Evolutionary conservation across 2,888 invertebrate species (phyloP).

Genomic region (Synanthedon andrenaeformis): DNA sequence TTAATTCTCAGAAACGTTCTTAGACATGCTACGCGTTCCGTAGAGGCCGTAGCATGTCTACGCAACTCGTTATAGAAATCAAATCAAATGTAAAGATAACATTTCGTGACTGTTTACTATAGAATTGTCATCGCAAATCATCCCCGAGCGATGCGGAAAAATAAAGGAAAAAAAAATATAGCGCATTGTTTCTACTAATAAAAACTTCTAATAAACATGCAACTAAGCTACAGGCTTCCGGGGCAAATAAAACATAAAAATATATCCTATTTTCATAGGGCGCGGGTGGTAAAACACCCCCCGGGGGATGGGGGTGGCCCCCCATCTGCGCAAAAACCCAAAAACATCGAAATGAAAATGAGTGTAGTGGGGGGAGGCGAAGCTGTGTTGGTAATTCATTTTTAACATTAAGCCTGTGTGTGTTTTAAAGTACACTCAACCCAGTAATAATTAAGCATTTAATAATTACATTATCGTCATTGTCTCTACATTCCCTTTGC

Average conservation of each 20-base stretch:
- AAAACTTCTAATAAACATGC: slow-evolving; percentile 71
- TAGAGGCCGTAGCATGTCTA: not conserved
- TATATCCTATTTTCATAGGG: slow-evolving; percentile 72
- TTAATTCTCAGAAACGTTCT: no score
- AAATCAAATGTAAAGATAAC: slow-evolving; percentile 29
- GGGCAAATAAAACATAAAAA: slow-evolving; percentile 71
- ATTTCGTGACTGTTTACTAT: slow-evolving; percentile 50
- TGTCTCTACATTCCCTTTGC: not conserved
- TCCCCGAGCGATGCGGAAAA: slow-evolving; percentile 11
- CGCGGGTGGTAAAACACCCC: slow-evolving; percentile 32
- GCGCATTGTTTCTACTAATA: slow-evolving; percentile 65
- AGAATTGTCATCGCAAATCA: slow-evolving; percentile 51
- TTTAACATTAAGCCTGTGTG: slow-evolving; percentile 69
- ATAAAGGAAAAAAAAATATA: slow-evolving; percentile 31
- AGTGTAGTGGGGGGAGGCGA: slow-evolving; percentile 57
- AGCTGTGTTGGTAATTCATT: slow-evolving; percentile 69
- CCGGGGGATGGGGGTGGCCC: slow-evolving; percentile 20
- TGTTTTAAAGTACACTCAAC: slow-evolving; percentile 65
- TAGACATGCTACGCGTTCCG: not conserved
- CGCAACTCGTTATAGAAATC: not conserved
- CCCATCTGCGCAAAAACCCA: slow-evolving; percentile 70
- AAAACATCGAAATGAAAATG: slow-evolving; percentile 72
- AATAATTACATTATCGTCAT: not conserved
- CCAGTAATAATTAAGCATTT: not conserved
- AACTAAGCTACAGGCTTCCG: slow-evolving; percentile 69